phyloP scores from a whole-genome alignment of 2,888 invertebrate genomes.

The Drosophila stalkeri region DNA sequence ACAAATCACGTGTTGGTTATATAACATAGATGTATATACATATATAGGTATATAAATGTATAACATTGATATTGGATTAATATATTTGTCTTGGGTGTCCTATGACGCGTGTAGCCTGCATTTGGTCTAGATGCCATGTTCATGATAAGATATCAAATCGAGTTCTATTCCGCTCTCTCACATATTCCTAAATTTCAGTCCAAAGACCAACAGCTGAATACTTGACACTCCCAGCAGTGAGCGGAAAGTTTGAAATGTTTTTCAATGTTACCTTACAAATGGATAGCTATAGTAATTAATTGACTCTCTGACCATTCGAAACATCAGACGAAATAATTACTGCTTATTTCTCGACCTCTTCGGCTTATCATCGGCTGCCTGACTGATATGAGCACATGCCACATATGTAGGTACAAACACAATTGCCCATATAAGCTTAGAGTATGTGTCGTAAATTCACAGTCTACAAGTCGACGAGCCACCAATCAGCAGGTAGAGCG shows the following conservation, averaged over 20 bases:
- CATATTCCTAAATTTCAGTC: background rate
- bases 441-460: conserved; percentile 42
- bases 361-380: conserved; percentile 39
- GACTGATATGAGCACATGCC: conserved; percentile 10
- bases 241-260: conserved; percentile 8
- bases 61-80: conserved; percentile 3
- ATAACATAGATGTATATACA: background rate
- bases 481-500: background rate
- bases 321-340: conserved; percentile 21
- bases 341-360: conserved; percentile 7
- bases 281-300: conserved; percentile 22
- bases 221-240: conserved; percentile 8
- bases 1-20: background rate
- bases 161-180: conserved; percentile 4
- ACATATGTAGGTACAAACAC: background rate
- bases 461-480: background rate
- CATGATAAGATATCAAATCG: conserved; percentile 27
- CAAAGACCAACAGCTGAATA: conserved; percentile 5
- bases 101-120: conserved; percentile 22
- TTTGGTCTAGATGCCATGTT: background rate
- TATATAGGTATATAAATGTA: background rate
- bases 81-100: background rate
- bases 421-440: conserved; percentile 4
- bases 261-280: conserved; percentile 4
- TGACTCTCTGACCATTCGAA: conserved; percentile 19